These are phyloP conservation scores for Orchesella flavescens DNA, from an alignment of 2,888 invertebrate species.

Conservation along the genomic window DNA sequence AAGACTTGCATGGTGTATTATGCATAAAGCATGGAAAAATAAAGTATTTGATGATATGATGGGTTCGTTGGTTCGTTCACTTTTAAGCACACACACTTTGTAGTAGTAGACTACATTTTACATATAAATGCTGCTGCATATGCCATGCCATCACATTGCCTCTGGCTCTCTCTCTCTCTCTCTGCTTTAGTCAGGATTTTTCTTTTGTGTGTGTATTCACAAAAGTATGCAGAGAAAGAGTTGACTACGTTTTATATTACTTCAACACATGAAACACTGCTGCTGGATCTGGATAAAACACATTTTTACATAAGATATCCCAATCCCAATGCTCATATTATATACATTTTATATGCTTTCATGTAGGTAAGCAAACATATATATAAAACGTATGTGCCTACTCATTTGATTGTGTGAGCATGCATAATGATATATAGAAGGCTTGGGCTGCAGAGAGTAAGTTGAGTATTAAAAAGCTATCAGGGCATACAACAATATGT, in stretches of 20 bases:
- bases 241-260: too few species aligned
- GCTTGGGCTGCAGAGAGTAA: background rate
- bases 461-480: background rate
- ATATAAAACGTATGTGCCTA: background rate
- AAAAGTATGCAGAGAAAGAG: background rate
- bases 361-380: too few species aligned
- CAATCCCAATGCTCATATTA: background rate
- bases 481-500: background rate
- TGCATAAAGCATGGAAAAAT: too few species aligned
- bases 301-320: background rate
- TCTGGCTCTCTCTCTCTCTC: slow-evolving; percentile 6
- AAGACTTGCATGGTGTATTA: too few species aligned
- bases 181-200: slow-evolving; percentile 11
- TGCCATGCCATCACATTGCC: slow-evolving; percentile 8
- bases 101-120: too few species aligned
- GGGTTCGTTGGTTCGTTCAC: too few species aligned
- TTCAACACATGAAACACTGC: too few species aligned
- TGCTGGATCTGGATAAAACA: slow-evolving; percentile 10
- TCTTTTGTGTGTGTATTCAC: slow-evolving; percentile 10
- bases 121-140: too few species aligned
- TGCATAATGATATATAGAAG: slow-evolving; percentile 11
- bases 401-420: slow-evolving; percentile 9
- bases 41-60: too few species aligned
- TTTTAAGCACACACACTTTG: too few species aligned
- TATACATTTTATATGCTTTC: background rate